Evolutionary conservation across 92 coral and sea anemone species (phyloP), one percentile per base, ranked within the genome.

Genomic region (Paramuricea clavata): DNA sequence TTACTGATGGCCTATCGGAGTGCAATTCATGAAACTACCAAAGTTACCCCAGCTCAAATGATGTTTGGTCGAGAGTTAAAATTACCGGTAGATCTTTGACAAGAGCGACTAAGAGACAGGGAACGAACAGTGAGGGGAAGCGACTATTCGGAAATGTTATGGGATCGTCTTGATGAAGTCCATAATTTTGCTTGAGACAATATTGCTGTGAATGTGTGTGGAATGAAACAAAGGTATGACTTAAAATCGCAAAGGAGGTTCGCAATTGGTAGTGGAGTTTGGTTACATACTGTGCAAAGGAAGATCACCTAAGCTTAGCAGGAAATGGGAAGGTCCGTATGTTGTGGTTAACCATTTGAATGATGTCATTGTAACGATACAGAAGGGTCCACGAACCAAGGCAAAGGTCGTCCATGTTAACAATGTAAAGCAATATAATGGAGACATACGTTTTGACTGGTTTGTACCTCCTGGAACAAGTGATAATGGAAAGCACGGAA

Each of bases 1-100:
- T 68, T 86, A 26, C 59, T 91, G 21, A 89, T 85, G 92, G 71
- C 89, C 0, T 85, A 86, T 19, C 84, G 88, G 27, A 74, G 87
- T 42, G 75, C 93, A 1, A 69, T 81, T 25, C 89, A 83, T 19
- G 86, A 82, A 60, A 87, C 86, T 2, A 82, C 93, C 5, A 81
- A 76, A 19, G 28, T 65, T 39, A 60, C 88, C 16, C 90, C 84
- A 1, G 28, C 52, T 10, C 31, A 65, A 54, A 67, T 90, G 78
- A 82, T 86, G 93, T 87, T 87, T 59, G 86, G 90, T 13, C 54
- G 74, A 1, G 87, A 88, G 13, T 2, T 8, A 47, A 47, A 47
- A 15, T 15, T 47, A 47, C 54, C 54, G 1, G 19, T 47, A 47
- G 54, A 47, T 8, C 54, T 47, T 47, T 47, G 54, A 17, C 4